These are phyloP conservation scores for Mayetiola destructor DNA, from an alignment of 2,888 invertebrate species.

Conservation along the genomic window DNA sequence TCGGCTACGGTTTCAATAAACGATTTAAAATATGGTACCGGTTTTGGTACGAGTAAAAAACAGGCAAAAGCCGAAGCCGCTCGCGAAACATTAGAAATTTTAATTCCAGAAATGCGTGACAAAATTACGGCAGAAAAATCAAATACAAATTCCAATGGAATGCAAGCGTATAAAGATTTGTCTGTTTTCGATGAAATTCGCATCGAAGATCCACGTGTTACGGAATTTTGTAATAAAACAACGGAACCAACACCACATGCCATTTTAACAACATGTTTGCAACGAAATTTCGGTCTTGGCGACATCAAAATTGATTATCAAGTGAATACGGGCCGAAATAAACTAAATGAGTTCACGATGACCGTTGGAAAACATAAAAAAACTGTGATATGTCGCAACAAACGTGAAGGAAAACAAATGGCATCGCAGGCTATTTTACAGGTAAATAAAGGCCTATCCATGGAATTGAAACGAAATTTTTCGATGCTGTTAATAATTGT, in stretches of 20 bases:
- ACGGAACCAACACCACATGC: constrained; percentile 93
- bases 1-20: constrained; percentile 86
- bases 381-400: constrained; percentile 86
- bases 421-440: constrained; percentile 90
- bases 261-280: constrained; percentile 78
- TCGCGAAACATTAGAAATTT: constrained; percentile 70
- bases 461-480: background rate
- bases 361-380: constrained; percentile 84
- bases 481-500: constrained; percentile 8
- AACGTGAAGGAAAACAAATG: constrained; percentile 88
- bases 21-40: constrained; percentile 84
- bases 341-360: constrained; percentile 89
- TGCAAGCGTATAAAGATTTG: constrained; percentile 35
- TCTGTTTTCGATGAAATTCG: constrained; percentile 79
- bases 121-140: constrained; percentile 49
- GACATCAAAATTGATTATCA: constrained; percentile 78
- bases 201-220: constrained; percentile 85
- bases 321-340: constrained; percentile 73
- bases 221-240: constrained; percentile 90
- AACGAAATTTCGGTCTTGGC: constrained; percentile 81
- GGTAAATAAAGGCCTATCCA: constrained; percentile 36
- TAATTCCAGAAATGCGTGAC: constrained; percentile 83
- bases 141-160: constrained; percentile 34
- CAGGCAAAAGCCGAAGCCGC: constrained; percentile 92
- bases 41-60: constrained; percentile 89